These are phyloP conservation scores for Pseudococcus viburni DNA, from an alignment of 2,888 invertebrate genomes.

Conservation along the genomic window DNA sequence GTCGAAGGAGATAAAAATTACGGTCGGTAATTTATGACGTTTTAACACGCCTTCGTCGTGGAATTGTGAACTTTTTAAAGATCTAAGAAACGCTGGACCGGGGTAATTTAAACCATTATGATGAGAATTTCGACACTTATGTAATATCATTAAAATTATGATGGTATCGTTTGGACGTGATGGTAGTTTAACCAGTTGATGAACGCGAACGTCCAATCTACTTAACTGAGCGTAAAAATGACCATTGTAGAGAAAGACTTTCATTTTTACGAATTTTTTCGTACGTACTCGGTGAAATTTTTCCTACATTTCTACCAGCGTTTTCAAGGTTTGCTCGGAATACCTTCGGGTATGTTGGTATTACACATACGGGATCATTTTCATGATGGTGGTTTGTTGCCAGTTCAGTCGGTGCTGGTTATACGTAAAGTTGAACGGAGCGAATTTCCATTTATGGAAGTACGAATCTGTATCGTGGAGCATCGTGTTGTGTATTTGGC, in stretches of 20 bases:
- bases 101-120: constrained; percentile 47
- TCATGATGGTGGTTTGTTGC: background rate
- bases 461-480: background rate
- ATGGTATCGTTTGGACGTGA: constrained; percentile 32
- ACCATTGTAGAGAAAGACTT: background rate
- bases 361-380: background rate
- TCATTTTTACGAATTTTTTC: constrained; percentile 39
- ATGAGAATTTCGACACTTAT: constrained; percentile 45
- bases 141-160: constrained; percentile 30
- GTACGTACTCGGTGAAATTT: background rate
- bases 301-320: background rate
- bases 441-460: constrained; percentile 15
- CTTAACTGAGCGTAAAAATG: constrained; percentile 13
- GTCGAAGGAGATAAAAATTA: background rate
- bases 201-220: constrained; percentile 9
- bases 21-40: background rate
- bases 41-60: constrained; percentile 1
- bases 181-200: constrained; percentile 51
- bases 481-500: background rate
- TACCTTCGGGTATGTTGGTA: background rate
- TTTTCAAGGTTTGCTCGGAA: background rate
- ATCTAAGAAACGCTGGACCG: background rate
- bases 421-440: background rate
- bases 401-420: background rate
- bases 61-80: constrained; percentile 25